Evolutionary conservation across 2,113 vertebrate species (phyloP).

Genomic region (Aspiorhynchus laticeps): DNA sequence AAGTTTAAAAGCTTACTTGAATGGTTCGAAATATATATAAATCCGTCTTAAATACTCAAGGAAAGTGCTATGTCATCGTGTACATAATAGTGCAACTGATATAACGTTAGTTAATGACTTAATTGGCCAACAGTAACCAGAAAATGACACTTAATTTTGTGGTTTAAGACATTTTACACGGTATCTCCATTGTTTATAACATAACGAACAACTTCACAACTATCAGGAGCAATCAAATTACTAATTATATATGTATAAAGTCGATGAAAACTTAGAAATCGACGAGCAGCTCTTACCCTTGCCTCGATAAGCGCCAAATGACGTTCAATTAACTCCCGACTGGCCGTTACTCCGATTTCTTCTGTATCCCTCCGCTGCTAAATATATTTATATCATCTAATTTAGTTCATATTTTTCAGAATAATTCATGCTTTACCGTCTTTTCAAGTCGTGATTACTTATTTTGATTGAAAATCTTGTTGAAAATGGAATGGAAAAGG

Average conservation of each 20-base stretch:
- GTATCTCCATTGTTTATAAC: neutral
- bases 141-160: neutral
- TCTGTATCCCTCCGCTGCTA: constrained; percentile 40
- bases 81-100: neutral
- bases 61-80: neutral
- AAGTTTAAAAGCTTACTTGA: neutral
- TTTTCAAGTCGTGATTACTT: neutral
- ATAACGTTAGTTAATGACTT: neutral
- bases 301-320: neutral
- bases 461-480: neutral
- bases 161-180: neutral
- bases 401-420: neutral
- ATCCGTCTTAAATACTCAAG: neutral
- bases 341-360: neutral
- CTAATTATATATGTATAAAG: neutral
- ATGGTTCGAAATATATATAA: neutral
- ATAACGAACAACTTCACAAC: neutral
- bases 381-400: neutral
- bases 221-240: neutral
- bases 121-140: neutral
- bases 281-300: neutral
- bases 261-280: neutral
- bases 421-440: neutral
- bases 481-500: neutral
- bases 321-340: neutral